These are phyloP conservation scores for Nothocercus julius DNA, from an alignment of 2,113 vertebrate genomes.

Conservation along the genomic window DNA sequence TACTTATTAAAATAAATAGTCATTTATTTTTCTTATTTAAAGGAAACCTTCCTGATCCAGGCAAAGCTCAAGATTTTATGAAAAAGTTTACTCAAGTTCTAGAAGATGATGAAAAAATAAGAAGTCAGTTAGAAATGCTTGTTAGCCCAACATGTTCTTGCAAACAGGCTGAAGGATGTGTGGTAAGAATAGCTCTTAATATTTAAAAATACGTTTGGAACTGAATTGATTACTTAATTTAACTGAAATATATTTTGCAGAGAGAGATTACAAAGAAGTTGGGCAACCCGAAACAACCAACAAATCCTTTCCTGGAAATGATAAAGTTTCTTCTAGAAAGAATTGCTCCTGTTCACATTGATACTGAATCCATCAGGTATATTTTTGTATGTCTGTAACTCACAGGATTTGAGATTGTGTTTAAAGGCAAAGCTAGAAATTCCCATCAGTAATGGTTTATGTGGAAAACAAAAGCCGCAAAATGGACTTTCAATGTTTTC, in stretches of 20 bases:
- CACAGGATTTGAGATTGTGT: not conserved
- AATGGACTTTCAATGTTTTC: not conserved
- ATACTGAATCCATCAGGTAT: conserved; percentile 88
- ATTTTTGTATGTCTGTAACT: not conserved
- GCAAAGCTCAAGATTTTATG: conserved; percentile 98
- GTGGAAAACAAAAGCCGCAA: rapidly evolving
- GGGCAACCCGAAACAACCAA: conserved; percentile 87
- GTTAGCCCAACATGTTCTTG: conserved; percentile 85
- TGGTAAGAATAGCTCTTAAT: conserved; percentile 77
- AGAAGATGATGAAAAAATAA: conserved; percentile 95
- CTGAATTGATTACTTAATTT: conserved; percentile 7
- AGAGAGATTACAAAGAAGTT: conserved; percentile 88
- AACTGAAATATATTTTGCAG: conserved; percentile 73
- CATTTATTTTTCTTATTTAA: conserved; percentile 60
- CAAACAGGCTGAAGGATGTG: conserved; percentile 87
- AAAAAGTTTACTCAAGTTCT: conserved; percentile 98
- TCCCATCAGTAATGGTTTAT: not conserved
- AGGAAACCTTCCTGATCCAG: conserved; percentile 96
- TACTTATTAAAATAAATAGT: not conserved
- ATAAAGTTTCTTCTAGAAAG: conserved; percentile 90
- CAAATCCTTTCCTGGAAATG: conserved; percentile 91
- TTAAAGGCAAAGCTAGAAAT: too few relatives aligned
- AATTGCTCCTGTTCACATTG: conserved; percentile 87
- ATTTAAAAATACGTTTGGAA: not conserved
- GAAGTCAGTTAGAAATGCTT: conserved; percentile 85